Evolutionary conservation across 2,888 invertebrate genomes (phyloP).

Genomic region (Ennomos quercinarius): DNA sequence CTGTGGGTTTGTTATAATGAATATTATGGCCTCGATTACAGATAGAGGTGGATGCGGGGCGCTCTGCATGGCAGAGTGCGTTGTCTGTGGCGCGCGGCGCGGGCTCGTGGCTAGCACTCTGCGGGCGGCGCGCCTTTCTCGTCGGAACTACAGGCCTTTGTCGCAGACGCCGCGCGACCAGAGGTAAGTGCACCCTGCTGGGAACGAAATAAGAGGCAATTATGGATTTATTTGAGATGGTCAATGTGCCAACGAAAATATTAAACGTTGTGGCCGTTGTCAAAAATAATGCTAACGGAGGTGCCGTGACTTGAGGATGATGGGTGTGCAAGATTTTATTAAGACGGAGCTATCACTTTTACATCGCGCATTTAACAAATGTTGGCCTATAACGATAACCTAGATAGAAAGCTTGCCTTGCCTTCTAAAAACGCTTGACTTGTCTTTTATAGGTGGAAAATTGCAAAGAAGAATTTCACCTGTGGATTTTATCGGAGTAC

Average conservation of each 20-base stretch:
- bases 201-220: no score
- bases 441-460: slow-evolving; percentile 53
- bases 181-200: not conserved
- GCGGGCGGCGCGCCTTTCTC: slow-evolving; percentile 74
- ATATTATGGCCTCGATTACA: slow-evolving; percentile 35
- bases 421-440: no score
- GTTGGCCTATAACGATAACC: no score
- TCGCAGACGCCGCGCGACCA: slow-evolving; percentile 48
- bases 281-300: no score
- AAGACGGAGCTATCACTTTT: no score
- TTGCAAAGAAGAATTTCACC: slow-evolving; percentile 71
- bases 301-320: slow-evolving; percentile 16
- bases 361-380: no score
- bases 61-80: slow-evolving; percentile 58
- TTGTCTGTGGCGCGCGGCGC: slow-evolving; percentile 54
- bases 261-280: no score
- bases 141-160: slow-evolving; percentile 61
- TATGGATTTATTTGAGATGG: no score
- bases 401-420: no score
- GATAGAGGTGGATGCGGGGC: slow-evolving; percentile 69
- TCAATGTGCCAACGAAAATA: no score
- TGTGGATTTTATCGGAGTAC: slow-evolving; percentile 96
- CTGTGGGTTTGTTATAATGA: no score
- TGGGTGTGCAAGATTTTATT: no score
- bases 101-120: slow-evolving; percentile 69